Base-by-base conservation (phyloP, 2,888 invertebrate species). In the Melanostoma scalare region DNA sequence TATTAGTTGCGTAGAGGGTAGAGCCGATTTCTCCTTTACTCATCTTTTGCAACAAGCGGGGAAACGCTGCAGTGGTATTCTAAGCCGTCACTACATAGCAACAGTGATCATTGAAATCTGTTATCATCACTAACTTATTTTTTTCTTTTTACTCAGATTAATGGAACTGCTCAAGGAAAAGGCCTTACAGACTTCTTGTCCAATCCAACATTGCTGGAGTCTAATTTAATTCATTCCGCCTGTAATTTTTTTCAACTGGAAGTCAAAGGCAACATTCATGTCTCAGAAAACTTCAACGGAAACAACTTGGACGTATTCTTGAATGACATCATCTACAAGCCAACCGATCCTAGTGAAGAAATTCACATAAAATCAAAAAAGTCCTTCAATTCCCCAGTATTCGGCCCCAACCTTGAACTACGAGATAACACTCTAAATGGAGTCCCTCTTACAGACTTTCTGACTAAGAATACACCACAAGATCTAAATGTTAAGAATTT, bases 401-500 rank as follows among this genome's bases (percentile, higher is more conserved):
- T 92, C 56, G 87, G 89, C 2, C 87, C 90, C 4, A 90, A 92
- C 75, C 85, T 93, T 1, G 87, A 89, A 36, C 88, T 94, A 0
- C 76, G 87, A 35, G 92, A 92, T 8, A 89, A 89, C 3, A 86
- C 86, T 3, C 89, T 94, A 0, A 93, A 92, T 86, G 89, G 90
- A 9, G 91, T 92, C 71, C 85, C 89, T 0, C 79, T 93, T 0
- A 89, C 91, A 3, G 20, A 20, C 20, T 92, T 94, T 78, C 87
- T 93, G 0, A 93, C 93, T 2, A 89, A 90, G 77, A 90, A 93
- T 60, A 92, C 92, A 0, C 88, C 91, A 1, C 93, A 94, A 88
- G 85, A 88, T 0, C 87, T 94, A 0, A 87, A 90, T 53, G 72
- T 92, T 0, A 87, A 89, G 5, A 85, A 87, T 6, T 85, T 93